Conservation (phyloP, 1,140 invertebrate genomes). For the Drosophila equinoxialis region DNA sequence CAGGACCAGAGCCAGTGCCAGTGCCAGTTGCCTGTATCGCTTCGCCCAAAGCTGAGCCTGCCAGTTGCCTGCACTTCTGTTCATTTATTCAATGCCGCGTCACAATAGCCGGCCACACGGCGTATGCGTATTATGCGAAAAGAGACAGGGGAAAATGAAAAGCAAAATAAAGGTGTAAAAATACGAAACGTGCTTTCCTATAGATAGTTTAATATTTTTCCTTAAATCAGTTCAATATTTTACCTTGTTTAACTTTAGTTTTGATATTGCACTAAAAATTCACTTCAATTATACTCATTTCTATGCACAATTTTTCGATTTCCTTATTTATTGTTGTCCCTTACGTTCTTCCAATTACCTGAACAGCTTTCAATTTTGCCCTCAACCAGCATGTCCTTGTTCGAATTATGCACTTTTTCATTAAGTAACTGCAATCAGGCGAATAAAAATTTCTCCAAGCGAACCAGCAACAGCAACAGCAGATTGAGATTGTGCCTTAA, state of each 20-base stretch:
- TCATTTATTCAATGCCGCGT: conserved; percentile 73
- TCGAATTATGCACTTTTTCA: conserved; percentile 72
- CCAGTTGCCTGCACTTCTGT: conserved; percentile 53
- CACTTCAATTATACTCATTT: neutral
- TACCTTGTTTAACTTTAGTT: neutral
- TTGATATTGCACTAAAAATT: neutral
- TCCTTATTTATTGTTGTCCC: neutral
- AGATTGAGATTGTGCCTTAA: conserved; percentile 58
- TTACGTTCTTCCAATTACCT: conserved; percentile 5
- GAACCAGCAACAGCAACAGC: conserved; percentile 32
- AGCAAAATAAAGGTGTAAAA: conserved; percentile 20
- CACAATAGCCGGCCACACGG: conserved; percentile 57
- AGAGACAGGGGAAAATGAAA: conserved; percentile 31
- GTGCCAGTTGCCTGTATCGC: conserved; percentile 51
- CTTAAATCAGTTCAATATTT: neutral
- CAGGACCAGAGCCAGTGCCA: conserved; percentile 37
- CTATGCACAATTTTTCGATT: conserved; percentile 2
- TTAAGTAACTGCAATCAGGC: conserved; percentile 76
- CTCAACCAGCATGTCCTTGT: conserved; percentile 41
- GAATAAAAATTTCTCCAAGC: conserved; percentile 60
- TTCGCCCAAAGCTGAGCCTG: conserved; percentile 46
- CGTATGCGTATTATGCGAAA: conserved; percentile 68
- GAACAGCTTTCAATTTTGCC: conserved; percentile 17
- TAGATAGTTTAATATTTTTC: conserved; percentile 3
- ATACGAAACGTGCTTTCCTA: neutral